Evolutionary conservation across 2,888 invertebrate genomes (phyloP), one percentile per base, ranked within the genome.

Genomic region (Muschampia staudingeri): DNA sequence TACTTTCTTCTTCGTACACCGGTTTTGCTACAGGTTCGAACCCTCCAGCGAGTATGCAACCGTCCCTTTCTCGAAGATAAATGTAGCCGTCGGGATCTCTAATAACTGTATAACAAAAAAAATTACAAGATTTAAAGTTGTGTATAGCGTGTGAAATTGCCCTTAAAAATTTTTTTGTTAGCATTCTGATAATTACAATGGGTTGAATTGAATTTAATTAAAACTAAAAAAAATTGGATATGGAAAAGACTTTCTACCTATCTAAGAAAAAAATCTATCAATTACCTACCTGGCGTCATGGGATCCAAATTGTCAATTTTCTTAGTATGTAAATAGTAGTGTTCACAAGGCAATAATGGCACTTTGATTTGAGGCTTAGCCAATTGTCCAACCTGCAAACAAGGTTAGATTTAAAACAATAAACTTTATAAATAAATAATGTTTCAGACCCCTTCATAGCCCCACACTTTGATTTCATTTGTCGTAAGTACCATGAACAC

Each of bases 11-110:
- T 92, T 99, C 99, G 93, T 98, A 99, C 0, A 99, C 98, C 42
- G 99, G 99, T 93, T 99, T 99, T 0, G 99, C 99, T 76, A 98
- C 97, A 0, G 98, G 98, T 93, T 99, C 99, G 94, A 99, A 99
- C 8, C 99, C 99, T 14, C 99, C 99, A 4, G 98, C 99, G 80
- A 99, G 94, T 40, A 99, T 97, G 82, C 98, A 97, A 0, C 99
- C 99, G 87, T 98, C 98, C 89, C 98, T 98, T 93, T 99, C 99
- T 61, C 99, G 97, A 86, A 99, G 97, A 94, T 99, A 99, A 81
- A 99, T 98, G 90, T 98, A 97, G 0, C 99, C 99, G 93, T 99
- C 99, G 70, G 98, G 98, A 94, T 99, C 99, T 75, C 99, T 97
- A 30, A 99, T 97, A 85, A 99, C 99, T 98, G 90, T 75, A 92